Percentiles rank a stretch among this genome's conserved stretches.
Conservation (phyloP, 2,888 invertebrate genomes). For the Cryptus viduatorius region DNA sequence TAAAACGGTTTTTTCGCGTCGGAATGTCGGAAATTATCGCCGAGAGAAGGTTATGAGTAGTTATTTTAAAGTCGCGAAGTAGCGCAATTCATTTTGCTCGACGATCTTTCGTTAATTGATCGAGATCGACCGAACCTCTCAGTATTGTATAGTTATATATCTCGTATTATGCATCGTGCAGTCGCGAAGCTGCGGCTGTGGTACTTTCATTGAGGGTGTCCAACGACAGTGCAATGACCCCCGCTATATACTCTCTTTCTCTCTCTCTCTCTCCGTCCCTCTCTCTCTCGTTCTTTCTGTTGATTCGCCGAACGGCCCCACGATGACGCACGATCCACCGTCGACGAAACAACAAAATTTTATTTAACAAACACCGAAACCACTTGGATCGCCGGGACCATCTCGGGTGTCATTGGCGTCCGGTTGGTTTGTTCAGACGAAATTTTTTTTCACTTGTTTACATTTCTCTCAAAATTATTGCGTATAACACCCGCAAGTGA, state of each 20-base stretch:
- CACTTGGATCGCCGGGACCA: conserved; percentile 35
- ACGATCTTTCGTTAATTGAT: conserved; percentile 81
- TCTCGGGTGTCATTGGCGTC: conserved; percentile 39
- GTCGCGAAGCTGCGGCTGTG: conserved; percentile 63
- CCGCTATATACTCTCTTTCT: conserved; percentile 61
- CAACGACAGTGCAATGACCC: conserved; percentile 81
- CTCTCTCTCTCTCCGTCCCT: conserved; percentile 48
- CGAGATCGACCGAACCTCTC: conserved; percentile 80
- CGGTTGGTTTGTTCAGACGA: conserved; percentile 63
- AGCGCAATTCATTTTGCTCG: conserved; percentile 59
- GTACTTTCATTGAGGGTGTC: conserved; percentile 79
- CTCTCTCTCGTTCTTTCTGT: conserved; percentile 64
- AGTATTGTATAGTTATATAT: conserved; percentile 58
- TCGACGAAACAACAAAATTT: conserved; percentile 80
- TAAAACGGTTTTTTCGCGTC: too few relatives aligned
- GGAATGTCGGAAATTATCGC: too few relatives aligned
- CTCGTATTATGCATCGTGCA: conserved; percentile 55
- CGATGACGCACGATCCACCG: conserved; percentile 77
- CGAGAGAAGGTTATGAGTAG: too few relatives aligned
- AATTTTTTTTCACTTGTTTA: conserved; percentile 54
- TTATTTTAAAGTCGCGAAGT: conserved; percentile 10
- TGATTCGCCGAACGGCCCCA: conserved; percentile 77
- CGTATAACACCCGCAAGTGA: too few relatives aligned
- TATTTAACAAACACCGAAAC: conserved; percentile 72
- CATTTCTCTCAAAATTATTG: not conserved